Conservation (phyloP, 2,113 vertebrate genomes). For the Excalfactoria chinensis region DNA sequence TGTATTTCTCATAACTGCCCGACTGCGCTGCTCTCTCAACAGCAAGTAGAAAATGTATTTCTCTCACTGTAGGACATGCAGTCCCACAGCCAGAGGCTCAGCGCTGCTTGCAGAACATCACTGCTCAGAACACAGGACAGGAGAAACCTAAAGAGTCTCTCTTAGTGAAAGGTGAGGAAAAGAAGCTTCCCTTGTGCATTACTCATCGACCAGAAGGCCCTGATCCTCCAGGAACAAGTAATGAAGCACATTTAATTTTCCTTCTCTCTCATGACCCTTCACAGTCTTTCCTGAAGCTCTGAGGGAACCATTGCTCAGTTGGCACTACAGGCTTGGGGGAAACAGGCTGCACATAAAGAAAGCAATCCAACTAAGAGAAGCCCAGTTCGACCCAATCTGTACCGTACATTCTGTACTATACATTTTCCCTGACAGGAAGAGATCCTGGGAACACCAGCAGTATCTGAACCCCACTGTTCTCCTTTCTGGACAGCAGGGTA, state of each 20-base stretch:
- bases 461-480: not conserved
- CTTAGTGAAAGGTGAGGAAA: conserved; percentile 69
- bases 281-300: not conserved
- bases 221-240: conserved; percentile 55
- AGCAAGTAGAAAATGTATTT: not conserved
- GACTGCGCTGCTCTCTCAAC: not conserved
- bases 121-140: not conserved
- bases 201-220: conserved; percentile 15
- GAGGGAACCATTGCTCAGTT: not conserved
- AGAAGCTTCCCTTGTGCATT: conserved; percentile 48
- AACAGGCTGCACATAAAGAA: not conserved
- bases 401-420: not conserved
- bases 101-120: not conserved
- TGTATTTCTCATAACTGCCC: not conserved
- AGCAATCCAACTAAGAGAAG: not conserved
- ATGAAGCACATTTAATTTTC: conserved; percentile 54
- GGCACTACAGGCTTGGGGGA: not conserved
- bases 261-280: conserved; percentile 19
- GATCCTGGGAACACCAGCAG: not conserved
- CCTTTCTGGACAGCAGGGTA: rapidly evolving
- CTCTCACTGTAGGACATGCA: not conserved
- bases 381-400: not conserved
- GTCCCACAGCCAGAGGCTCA: conserved; percentile 20
- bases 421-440: not conserved
- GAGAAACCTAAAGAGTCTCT: not conserved